Base-by-base conservation (phyloP, 92 coral and sea anemone genomes). In the Palythoa caribaeorum region DNA sequence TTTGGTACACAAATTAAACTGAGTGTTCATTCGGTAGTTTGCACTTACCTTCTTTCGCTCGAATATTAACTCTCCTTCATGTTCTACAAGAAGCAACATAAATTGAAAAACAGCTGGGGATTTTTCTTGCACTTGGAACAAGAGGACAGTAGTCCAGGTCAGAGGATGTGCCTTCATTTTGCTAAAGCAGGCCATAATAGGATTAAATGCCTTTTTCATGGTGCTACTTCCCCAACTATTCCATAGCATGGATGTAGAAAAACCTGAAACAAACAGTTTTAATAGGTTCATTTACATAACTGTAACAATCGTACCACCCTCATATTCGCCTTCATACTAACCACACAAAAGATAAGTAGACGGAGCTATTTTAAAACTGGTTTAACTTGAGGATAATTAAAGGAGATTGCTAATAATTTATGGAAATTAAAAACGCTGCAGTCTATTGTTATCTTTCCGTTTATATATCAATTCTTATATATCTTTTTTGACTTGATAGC, bases 21-120 rank as follows among this genome's bases (percentile, higher is more conserved):
- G 6, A 71, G 38, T 36, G 35, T 21, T 66, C 20, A 63, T 16
- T 16, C 21, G 16, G 21, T 17, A 63, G 7, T 66, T 66, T 17
- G 12, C 62, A 11, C 62, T 55, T 9, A 38, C 76, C 76, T 71
- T 71, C 57, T 47, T 74, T 40, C 14, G 38, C 54, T 73, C 50
- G 16, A 73, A 15, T 1, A 16, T 8, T n/a, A 44, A 12, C 28
- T 73, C 35, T 3, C 35, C 78, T 44, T 73, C 35, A 17, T 44
- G 35, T 73, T 40, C 78, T 39, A 73, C 21, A 2, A 40, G 38
- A 19, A 73, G 78, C 36, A 73, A 17, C 15, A 73, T 44, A 55
- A 73, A 73, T 28, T 44, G 55, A 44, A 73, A 73, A 73, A 73
- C 78, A 44, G 55, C 54, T 17, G 78, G 54, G 8, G 38, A 16